phyloP scores from a whole-genome alignment of 1,140 invertebrate genomes.

The Ceratosolen solmsi region DNA sequence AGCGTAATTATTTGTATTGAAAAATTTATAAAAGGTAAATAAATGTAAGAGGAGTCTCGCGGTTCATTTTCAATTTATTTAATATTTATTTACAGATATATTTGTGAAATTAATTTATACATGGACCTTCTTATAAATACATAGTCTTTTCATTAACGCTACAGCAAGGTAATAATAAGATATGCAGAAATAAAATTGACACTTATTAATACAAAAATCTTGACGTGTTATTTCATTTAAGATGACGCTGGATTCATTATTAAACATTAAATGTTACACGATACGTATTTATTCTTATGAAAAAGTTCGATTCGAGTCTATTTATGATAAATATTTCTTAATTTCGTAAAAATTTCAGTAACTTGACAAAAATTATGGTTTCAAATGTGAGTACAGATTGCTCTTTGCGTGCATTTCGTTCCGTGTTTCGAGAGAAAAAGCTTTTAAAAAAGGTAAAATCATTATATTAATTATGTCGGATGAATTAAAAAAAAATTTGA shows the following conservation, averaged over 20 bases:
- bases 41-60: background rate
- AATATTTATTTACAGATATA: background rate
- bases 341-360: background rate
- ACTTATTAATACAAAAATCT: background rate
- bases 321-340: background rate
- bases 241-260: background rate
- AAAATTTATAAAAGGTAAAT: constrained; percentile 31
- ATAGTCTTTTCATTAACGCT: background rate
- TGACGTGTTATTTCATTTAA: background rate
- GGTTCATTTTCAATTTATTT: constrained; percentile 9
- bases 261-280: background rate
- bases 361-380: background rate
- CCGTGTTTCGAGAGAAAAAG: background rate
- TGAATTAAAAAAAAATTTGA: no score
- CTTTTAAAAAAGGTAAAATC: background rate
- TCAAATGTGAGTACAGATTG: background rate
- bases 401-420: background rate
- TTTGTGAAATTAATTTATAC: background rate
- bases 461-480: no score
- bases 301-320: background rate
- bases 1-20: constrained; percentile 20
- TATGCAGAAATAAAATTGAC: background rate
- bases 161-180: background rate
- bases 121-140: constrained; percentile 13
- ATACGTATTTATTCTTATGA: background rate